phyloP scores from a whole-genome alignment of 2,888 invertebrate genomes.

The Apoda limacodes region DNA sequence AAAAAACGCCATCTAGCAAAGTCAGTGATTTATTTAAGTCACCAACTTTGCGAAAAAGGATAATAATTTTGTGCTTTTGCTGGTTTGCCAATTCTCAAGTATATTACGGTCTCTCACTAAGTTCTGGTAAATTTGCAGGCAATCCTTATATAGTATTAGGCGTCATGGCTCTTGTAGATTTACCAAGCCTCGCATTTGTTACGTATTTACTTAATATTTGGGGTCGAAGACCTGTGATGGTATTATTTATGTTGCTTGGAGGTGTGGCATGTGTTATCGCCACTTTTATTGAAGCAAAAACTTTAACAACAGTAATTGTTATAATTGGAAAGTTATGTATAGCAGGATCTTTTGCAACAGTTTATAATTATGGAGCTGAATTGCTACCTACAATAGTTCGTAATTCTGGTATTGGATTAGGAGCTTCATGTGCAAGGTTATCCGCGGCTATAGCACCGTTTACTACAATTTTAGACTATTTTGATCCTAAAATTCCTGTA shows the following conservation, averaged over 20 bases:
- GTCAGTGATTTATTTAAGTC: constrained; percentile 82
- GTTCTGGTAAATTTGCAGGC: constrained; percentile 82
- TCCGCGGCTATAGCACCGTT: constrained; percentile 85
- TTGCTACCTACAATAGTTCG: constrained; percentile 87
- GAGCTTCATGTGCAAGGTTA: constrained; percentile 89
- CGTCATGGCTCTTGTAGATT: constrained; percentile 82
- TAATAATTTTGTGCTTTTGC: constrained; percentile 82
- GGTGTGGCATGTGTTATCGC: constrained; percentile 82
- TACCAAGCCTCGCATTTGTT: constrained; percentile 82
- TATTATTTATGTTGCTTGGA: constrained; percentile 82
- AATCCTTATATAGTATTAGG: constrained; percentile 86
- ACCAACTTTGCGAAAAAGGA: constrained; percentile 81
- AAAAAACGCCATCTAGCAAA: no score
- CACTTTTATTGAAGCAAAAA: constrained; percentile 75
- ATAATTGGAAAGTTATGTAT: constrained; percentile 85
- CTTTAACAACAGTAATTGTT: constrained; percentile 72
- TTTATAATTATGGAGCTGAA: constrained; percentile 90
- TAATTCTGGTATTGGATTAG: constrained; percentile 85
- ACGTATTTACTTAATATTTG: constrained; percentile 79
- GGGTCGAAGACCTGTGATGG: constrained; percentile 80
- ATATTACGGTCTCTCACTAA: constrained; percentile 87
- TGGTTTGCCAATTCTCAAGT: constrained; percentile 92
- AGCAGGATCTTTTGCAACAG: constrained; percentile 86
- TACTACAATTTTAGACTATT: constrained; percentile 81
- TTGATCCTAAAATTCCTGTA: constrained; percentile 83